Conservation (phyloP, 2,888 invertebrate genomes). For the Drosophila neonasuta region DNA sequence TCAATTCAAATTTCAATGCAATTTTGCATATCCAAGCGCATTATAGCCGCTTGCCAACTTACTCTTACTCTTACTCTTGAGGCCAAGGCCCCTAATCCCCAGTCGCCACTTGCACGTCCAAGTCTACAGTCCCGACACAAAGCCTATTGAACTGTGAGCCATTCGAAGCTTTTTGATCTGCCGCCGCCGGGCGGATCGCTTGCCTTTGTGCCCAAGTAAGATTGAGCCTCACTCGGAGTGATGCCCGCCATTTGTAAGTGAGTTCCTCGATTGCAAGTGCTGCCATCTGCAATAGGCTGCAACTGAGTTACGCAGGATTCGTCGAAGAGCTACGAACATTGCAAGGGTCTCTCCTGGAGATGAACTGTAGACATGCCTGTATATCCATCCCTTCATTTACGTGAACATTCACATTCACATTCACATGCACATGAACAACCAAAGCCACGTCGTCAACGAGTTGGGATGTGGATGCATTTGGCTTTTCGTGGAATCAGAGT, state of each 20-base stretch:
- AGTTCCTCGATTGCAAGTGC: slow-evolving; percentile 30
- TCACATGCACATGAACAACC: background rate
- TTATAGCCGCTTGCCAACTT: slow-evolving; percentile 78
- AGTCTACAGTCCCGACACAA: slow-evolving; percentile 46
- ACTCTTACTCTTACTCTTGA: slow-evolving; percentile 53
- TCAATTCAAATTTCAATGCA: slow-evolving; percentile 81
- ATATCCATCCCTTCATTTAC: background rate
- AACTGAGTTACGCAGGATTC: slow-evolving; percentile 70
- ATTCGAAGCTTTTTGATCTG: slow-evolving; percentile 62
- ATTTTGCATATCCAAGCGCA: slow-evolving; percentile 81
- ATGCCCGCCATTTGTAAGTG: slow-evolving; percentile 68
- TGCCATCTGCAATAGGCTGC: slow-evolving; percentile 51
- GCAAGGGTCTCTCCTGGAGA: slow-evolving; percentile 34
- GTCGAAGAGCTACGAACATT: slow-evolving; percentile 14
- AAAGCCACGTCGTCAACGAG: slow-evolving; percentile 12
- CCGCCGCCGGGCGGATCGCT: slow-evolving; percentile 64
- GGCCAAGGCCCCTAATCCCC: slow-evolving; percentile 8
- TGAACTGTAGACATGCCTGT: slow-evolving; percentile 41
- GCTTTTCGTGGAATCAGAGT: slow-evolving; percentile 80
- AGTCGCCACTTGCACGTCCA: background rate
- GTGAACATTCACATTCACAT: slow-evolving; percentile 8
- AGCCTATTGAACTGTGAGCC: slow-evolving; percentile 77
- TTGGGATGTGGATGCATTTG: slow-evolving; percentile 48
- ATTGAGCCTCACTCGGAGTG: slow-evolving; percentile 63
- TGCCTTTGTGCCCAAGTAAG: slow-evolving; percentile 55